Conservation (phyloP, 2,797 vertebrate species). For the Syngnathus acus region DNA sequence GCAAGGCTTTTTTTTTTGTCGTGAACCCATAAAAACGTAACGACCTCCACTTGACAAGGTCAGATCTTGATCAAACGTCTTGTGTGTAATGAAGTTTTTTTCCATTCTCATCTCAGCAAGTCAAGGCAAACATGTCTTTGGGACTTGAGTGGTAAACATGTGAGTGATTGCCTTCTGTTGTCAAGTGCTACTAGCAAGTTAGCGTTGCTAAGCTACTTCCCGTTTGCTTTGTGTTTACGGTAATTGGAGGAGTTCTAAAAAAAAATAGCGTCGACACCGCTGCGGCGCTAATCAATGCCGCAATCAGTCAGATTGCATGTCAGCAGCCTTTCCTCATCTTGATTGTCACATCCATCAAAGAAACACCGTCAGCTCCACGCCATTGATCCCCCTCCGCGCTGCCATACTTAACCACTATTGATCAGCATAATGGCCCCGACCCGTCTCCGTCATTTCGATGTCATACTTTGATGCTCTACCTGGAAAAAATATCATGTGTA, state of each 20-base stretch:
- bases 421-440: conserved; percentile 16
- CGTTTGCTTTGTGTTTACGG: not conserved
- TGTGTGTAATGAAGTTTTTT: not conserved
- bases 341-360: conserved; percentile 43
- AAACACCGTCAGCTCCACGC: conserved; percentile 10
- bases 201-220: not conserved
- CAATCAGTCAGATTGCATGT: conserved; percentile 27
- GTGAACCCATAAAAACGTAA: not conserved
- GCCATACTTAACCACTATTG: conserved; percentile 38
- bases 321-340: conserved; percentile 17
- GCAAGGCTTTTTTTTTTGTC: not conserved
- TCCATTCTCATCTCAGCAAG: too few relatives aligned
- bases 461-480: too few relatives aligned
- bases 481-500: not conserved
- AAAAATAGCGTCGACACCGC: not conserved
- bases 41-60: not conserved
- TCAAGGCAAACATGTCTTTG: not conserved
- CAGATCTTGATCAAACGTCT: not conserved
- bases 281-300: conserved; percentile 17
- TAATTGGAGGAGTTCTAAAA: not conserved
- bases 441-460: conserved; percentile 1
- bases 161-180: not conserved
- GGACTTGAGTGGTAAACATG: not conserved
- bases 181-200: not conserved
- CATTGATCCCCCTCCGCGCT: conserved; percentile 37